Evolutionary conservation across 1,140 invertebrate genomes (phyloP).

Genomic region (Colletes gigas): DNA sequence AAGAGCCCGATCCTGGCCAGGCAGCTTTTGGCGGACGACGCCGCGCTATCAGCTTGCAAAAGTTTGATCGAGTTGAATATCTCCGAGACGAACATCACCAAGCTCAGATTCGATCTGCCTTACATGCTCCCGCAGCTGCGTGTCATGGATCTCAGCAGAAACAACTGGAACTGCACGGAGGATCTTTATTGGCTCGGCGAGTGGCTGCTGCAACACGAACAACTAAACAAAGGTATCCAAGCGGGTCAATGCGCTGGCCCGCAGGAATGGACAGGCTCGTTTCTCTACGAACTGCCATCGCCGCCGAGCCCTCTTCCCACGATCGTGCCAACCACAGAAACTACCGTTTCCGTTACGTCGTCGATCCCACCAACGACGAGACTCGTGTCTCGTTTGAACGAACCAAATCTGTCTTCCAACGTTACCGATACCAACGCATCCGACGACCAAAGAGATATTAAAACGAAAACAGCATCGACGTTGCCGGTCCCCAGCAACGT

Average conservation of each 20-base stretch:
- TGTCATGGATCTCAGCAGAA: constrained; percentile 83
- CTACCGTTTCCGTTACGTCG: constrained; percentile 16
- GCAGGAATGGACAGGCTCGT: constrained; percentile 69
- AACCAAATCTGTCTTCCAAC: constrained; percentile 48
- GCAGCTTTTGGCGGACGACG: constrained; percentile 86
- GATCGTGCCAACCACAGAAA: neutral
- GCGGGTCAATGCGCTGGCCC: constrained; percentile 77
- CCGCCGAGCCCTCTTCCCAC: constrained; percentile 41
- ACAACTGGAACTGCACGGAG: constrained; percentile 84
- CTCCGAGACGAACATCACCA: constrained; percentile 84
- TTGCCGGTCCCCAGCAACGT: neutral
- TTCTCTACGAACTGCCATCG: constrained; percentile 77
- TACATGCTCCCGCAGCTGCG: constrained; percentile 87
- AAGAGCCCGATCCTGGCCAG: constrained; percentile 87
- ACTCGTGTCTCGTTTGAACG: constrained; percentile 29
- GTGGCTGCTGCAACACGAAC: constrained; percentile 84
- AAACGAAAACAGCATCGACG: neutral
- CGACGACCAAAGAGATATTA: neutral
- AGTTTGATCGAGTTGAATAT: constrained; percentile 87
- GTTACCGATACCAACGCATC: constrained; percentile 2
- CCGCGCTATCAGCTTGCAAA: constrained; percentile 86
- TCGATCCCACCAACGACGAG: constrained; percentile 31
- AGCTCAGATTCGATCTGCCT: constrained; percentile 85
- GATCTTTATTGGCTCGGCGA: constrained; percentile 84
- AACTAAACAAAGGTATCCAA: constrained; percentile 70